Evolutionary conservation across 2,113 vertebrate genomes (phyloP), one percentile per base, ranked within the genome.

Genomic region (Porphyrio hochstetteri): DNA sequence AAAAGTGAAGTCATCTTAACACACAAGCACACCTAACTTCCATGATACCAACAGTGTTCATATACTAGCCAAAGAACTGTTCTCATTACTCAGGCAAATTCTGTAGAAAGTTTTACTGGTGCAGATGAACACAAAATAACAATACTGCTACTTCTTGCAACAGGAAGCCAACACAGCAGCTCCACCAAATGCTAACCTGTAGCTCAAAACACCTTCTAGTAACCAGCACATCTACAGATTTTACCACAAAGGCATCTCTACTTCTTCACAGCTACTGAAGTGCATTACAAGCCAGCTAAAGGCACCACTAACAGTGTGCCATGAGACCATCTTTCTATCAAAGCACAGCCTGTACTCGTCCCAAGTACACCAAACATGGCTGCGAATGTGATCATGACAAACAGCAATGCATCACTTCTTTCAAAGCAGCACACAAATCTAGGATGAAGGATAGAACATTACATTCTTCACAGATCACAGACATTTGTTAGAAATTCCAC

Each of bases 21-120:
- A 63, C 28, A 56, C 1, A 17, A 74, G 48, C 86, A 96, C 91
- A 91, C 91, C 95, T 95, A 60, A 81, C 65, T 70, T 88, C 86
- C 19, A 44, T 61, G 90, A 64, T 48, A 71, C 25, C 67, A 90
- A 52, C 13, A 31, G 46, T n/a, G 61, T 15, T 88, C 76, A 35
- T 10, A 2, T 14, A 57, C 64, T 38, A 82, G 67, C 67, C 86
- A 82, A 76, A 1, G 4, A 52, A 91, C 35, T 12, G 4, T 35
- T 86, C 82, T 61, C 46, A 28, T 59, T 74, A 57, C 40, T 38
- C n/a, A 63, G 67, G 52, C 36, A 85, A 85, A 59, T 53, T 25
- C 85, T 80, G n/a, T 31, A 70, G 61, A 42, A 84, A 56, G 65
- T 83, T 92, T 81, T 69, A 79, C 5, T 23, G 44, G 5, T 79